Percentiles rank a stretch among this genome's conserved stretches.
phyloP scores from a whole-genome alignment of 2,888 invertebrate genomes.

The Therioaphis trifolii region DNA sequence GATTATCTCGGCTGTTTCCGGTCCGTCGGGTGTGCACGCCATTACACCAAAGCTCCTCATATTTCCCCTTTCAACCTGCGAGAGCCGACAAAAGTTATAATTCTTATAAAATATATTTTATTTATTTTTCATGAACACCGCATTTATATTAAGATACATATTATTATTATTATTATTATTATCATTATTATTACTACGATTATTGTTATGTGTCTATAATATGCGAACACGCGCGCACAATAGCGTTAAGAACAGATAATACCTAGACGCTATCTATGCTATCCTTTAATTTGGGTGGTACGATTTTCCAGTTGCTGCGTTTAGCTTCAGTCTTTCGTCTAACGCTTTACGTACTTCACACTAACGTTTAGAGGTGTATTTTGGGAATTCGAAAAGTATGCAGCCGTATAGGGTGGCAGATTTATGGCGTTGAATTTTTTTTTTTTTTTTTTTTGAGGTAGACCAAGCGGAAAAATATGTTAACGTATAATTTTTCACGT shows the following conservation, averaged over 20 bases:
- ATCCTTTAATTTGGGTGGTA: conserved; percentile 13
- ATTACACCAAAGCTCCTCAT: conserved; percentile 7
- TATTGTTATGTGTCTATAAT: not conserved
- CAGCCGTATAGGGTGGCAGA: not conserved
- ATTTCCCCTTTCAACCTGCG: conserved; percentile 25
- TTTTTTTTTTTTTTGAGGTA: no score
- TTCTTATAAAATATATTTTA: conserved; percentile 28
- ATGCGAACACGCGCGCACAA: conserved; percentile 4
- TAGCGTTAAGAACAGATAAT: conserved; percentile 27
- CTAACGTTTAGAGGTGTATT: not conserved
- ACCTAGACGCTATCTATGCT: not conserved
- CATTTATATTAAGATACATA: conserved; percentile 10
- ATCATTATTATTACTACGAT: not conserved
- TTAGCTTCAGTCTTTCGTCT: not conserved
- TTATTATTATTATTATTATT: not conserved
- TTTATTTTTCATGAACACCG: conserved; percentile 25
- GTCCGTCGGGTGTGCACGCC: conserved; percentile 53
- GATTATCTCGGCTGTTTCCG: conserved; percentile 59
- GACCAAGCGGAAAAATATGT: no score
- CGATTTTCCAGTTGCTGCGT: conserved; percentile 11
- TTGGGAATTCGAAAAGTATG: conserved; percentile 16
- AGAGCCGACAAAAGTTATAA: conserved; percentile 31
- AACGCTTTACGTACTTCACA: not conserved
- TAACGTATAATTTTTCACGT: no score
- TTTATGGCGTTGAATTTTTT: not conserved